Evolutionary conservation across 2,113 vertebrate species (phyloP), one percentile per base, ranked within the genome.

Genomic region (Pogona vitticeps): DNA sequence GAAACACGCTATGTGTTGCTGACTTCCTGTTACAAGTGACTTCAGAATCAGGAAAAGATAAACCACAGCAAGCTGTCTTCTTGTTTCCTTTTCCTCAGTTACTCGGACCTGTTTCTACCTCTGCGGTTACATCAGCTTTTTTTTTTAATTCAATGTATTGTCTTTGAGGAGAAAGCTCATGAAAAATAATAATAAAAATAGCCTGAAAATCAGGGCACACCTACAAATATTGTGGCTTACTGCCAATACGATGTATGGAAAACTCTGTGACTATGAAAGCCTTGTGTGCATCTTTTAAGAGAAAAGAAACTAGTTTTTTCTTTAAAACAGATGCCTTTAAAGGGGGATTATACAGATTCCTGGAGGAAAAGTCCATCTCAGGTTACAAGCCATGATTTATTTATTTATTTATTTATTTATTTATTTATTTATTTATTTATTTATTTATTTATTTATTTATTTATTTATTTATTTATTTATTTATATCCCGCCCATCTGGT

Each of bases 81-180:
- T 80, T 79, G 83, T 76, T 89, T 80, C 84, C 1, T 70, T 61
- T 88, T 90, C 94, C 82, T 85, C 82, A 91, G 71, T 76, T 82
- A 36, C 76, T 59, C 68, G 76, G 89, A 67, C 18, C 40, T 76
- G 56, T 56, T 1, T 0, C 42, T 28, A 56, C 2, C 68, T 17
- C 58, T 58, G 76, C 61, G 88, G 72, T 59, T 91, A 65, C 73
- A 28, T 71, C 33, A 38, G 5, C 0, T 52, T 0, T 38, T 38
- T 28, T 14, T 0, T 38, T 73, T 13, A 36, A 42, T 46, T 4
- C 26, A 23, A 46, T 28, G 12, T 86, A 72, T 21, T 14, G 56
- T 28, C 10, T 65, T 6, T 28, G 33, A 46, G 82, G 68, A 85
- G 67, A 5, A 61, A 88, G 23, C 3, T 15, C 28, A 46, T 40